Conservation (phyloP, 1,140 invertebrate species). For the Rhopalosiphum padi region DNA sequence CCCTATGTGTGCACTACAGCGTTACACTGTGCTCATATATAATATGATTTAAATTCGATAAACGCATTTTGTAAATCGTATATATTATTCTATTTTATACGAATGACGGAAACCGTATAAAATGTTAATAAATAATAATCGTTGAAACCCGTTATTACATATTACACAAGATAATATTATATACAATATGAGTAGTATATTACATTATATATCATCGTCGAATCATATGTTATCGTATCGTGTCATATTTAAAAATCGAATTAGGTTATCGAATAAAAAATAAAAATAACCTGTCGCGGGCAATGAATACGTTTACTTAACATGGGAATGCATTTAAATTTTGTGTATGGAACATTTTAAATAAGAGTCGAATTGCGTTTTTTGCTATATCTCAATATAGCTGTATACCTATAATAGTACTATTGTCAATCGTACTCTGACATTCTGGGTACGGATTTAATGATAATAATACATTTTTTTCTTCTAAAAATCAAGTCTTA, state of each 20-base stretch:
- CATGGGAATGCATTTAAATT: background rate
- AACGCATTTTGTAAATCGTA: background rate
- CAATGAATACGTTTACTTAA: background rate
- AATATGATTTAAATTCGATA: background rate
- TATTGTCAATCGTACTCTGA: background rate
- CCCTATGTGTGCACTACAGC: background rate
- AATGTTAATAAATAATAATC: slow-evolving; percentile 10
- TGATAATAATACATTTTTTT: background rate
- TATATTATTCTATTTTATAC: background rate
- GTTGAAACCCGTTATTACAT: background rate
- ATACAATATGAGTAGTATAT: background rate
- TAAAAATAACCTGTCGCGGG: background rate
- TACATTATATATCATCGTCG: background rate
- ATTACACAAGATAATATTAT: background rate
- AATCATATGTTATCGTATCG: background rate
- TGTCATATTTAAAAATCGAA: background rate
- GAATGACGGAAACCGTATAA: background rate
- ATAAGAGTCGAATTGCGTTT: background rate
- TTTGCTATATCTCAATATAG: background rate
- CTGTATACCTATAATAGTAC: background rate
- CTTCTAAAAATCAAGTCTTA: too few species aligned
- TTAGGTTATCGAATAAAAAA: background rate
- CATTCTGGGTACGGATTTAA: too few species aligned
- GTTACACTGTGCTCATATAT: background rate
- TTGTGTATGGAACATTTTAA: background rate